Evolutionary conservation across 2,888 invertebrate genomes (phyloP).

Genomic region (Campopleginae sp.): DNA sequence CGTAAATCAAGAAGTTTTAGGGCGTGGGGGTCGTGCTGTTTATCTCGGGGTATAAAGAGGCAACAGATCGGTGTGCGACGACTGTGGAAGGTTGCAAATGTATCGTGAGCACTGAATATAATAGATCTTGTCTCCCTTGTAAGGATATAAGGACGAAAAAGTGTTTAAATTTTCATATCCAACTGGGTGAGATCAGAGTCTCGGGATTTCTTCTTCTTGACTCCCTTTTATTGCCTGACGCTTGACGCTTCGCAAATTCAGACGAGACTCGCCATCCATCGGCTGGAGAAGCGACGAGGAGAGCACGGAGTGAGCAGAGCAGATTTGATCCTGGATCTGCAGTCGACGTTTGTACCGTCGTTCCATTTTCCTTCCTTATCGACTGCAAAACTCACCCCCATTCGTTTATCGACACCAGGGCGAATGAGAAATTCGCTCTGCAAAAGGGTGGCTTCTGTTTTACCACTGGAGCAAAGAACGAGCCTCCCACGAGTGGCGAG

Average conservation of each 20-base stretch:
- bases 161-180: conserved; percentile 14
- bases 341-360: conserved; percentile 59
- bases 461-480: conserved; percentile 60
- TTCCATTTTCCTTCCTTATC: conserved; percentile 71
- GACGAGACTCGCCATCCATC: conserved; percentile 50
- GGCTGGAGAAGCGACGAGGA: neutral
- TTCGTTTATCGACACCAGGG: conserved; percentile 66
- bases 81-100: conserved; percentile 14
- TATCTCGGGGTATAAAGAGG: conserved; percentile 16
- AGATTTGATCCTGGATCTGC: conserved; percentile 69
- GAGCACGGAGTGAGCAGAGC: neutral
- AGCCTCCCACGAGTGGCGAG: neutral
- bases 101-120: conserved; percentile 2
- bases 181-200: neutral
- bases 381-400: conserved; percentile 63
- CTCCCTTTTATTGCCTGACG: conserved; percentile 25
- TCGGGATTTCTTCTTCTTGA: conserved; percentile 25
- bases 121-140: neutral
- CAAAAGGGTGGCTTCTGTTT: conserved; percentile 62
- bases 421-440: conserved; percentile 5
- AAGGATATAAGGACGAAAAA: neutral
- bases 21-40: neutral
- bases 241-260: neutral
- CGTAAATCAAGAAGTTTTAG: conserved; percentile 55
- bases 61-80: conserved; percentile 10